Conservation (phyloP, 2,113 vertebrate genomes). For the Camelus dromedarius region DNA sequence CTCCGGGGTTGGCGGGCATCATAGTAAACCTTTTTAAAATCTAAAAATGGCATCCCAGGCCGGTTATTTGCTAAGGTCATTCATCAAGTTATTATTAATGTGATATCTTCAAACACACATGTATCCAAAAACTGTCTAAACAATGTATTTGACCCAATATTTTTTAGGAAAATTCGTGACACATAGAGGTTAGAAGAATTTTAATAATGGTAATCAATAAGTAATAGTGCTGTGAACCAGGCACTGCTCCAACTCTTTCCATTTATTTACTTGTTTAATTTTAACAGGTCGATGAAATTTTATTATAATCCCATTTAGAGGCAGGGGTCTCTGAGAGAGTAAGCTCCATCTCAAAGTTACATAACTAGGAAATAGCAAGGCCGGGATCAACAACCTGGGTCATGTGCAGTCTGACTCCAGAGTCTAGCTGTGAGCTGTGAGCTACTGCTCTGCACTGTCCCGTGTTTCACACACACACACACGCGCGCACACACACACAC, state of each 20-base stretch:
- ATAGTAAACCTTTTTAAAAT: not conserved
- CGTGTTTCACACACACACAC: not conserved
- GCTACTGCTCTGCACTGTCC: not conserved
- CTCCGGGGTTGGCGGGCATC: not conserved
- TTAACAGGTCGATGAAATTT: not conserved
- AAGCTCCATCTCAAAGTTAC: not conserved
- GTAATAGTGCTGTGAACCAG: not conserved
- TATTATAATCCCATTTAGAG: not conserved
- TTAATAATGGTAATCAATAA: not conserved
- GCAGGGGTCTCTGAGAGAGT: not conserved
- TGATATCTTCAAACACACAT: not conserved
- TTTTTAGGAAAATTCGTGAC: not conserved
- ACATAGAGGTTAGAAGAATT: not conserved
- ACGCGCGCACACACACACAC: not conserved
- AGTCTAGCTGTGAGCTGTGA: not conserved
- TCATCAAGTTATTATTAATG: not conserved
- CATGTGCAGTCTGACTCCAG: not conserved
- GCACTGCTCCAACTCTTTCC: not conserved
- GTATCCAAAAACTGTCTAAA: not conserved
- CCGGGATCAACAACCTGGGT: not conserved
- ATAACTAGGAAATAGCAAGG: not conserved
- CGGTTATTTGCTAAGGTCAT: not conserved
- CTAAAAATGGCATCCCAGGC: not conserved
- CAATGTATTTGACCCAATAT: not conserved
- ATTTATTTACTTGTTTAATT: slow-evolving; percentile 8